Percentiles rank a stretch among this genome's conserved stretches.
Conservation (phyloP, 2,113 vertebrate species). For the Aspidoscelis tigris region DNA sequence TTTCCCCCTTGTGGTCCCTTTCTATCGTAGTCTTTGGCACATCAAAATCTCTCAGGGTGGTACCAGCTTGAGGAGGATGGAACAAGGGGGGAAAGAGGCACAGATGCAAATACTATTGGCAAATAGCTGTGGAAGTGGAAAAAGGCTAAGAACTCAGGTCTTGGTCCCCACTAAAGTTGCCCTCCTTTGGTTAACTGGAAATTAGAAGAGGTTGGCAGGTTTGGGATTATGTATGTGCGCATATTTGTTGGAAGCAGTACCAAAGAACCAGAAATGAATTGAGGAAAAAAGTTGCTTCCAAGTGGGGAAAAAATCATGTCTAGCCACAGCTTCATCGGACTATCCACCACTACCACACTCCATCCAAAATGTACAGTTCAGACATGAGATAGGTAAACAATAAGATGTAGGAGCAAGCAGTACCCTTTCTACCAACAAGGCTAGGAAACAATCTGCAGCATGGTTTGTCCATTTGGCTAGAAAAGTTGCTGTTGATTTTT, state of each 20-base stretch:
- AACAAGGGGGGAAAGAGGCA: neutral
- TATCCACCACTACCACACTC: neutral
- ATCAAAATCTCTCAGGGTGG: conserved; percentile 4
- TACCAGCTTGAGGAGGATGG: neutral
- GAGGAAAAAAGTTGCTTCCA: neutral
- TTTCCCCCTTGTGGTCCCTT: conserved; percentile 25
- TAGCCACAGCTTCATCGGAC: neutral
- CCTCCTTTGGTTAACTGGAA: neutral
- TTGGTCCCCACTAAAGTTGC: neutral
- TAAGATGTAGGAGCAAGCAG: neutral
- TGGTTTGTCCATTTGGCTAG: neutral
- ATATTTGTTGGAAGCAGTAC: neutral
- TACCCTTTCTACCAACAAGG: neutral
- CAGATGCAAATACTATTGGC: neutral
- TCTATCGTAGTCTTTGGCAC: conserved; percentile 66
- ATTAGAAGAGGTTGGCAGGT: neutral
- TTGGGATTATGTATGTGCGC: neutral
- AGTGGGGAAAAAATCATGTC: neutral
- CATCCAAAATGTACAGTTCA: neutral
- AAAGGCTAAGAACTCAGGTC: neutral
- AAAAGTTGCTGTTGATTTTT: neutral
- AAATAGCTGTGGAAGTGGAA: neutral
- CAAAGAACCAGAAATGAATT: neutral
- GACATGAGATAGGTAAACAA: neutral
- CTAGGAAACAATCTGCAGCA: neutral